Evolutionary conservation across 2,888 invertebrate genomes (phyloP).

Genomic region (Lithophane leautieri): DNA sequence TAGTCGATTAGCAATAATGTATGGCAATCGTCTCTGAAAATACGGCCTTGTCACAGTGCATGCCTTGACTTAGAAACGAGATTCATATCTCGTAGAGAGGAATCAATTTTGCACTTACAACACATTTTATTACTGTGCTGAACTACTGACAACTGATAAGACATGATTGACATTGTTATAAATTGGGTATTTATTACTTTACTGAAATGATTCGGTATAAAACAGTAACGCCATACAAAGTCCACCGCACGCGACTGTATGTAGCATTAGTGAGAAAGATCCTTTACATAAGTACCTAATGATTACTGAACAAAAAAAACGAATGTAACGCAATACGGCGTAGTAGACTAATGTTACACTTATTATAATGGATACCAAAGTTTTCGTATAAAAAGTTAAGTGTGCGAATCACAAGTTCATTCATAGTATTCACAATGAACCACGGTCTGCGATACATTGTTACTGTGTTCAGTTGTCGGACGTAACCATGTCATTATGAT

Average conservation of each 20-base stretch:
- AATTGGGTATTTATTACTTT: slow-evolving; percentile 3
- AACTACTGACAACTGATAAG: not conserved
- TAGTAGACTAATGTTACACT: slow-evolving; percentile 10
- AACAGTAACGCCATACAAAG: not conserved
- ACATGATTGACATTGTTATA: not conserved
- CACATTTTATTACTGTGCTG: not conserved
- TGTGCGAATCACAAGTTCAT: slow-evolving; percentile 10
- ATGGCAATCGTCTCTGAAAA: slow-evolving; percentile 13
- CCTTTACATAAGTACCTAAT: not conserved
- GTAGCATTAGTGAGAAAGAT: not conserved
- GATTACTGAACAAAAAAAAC: slow-evolving; percentile 16
- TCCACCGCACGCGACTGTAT: not conserved
- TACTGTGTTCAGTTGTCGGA: not conserved
- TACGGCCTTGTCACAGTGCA: slow-evolving; percentile 18
- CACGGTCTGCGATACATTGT: slow-evolving; percentile 25
- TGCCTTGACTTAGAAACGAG: slow-evolving; percentile 7
- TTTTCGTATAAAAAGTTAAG: slow-evolving; percentile 1
- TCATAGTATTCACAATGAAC: not conserved
- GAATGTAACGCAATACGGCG: slow-evolving; percentile 7
- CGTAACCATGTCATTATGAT: not conserved
- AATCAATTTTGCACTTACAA: slow-evolving; percentile 17
- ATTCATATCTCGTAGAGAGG: slow-evolving; percentile 5
- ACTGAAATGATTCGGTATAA: not conserved
- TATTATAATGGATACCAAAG: not conserved
- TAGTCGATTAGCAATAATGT: slow-evolving; percentile 33